phyloP scores from a whole-genome alignment of 2,797 vertebrate genomes.

The Microhierax caerulescens region DNA sequence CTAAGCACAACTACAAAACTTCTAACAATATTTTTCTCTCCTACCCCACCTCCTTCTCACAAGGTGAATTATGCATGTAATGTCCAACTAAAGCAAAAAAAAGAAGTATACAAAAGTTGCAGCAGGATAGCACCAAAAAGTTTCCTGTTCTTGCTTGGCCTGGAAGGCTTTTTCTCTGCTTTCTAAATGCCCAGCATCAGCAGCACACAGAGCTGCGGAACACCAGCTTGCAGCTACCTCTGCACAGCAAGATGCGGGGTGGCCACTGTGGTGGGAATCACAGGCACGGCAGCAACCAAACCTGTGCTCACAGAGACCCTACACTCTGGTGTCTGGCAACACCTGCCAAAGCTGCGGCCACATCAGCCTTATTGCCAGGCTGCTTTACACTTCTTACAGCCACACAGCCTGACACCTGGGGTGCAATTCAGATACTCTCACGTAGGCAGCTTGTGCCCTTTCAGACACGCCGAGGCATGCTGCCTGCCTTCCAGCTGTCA shows the following conservation, averaged over 20 bases:
- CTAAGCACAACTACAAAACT: neutral
- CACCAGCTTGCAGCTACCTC: neutral
- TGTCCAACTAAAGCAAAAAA: neutral
- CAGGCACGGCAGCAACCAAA: rapidly evolving
- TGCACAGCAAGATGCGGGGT: neutral
- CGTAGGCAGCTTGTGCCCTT: rapidly evolving
- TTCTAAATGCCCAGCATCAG: neutral
- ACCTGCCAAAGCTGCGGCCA: neutral
- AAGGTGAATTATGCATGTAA: neutral
- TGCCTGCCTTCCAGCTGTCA: neutral
- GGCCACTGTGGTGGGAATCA: neutral
- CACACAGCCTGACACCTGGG: neutral
- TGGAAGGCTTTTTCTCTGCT: neutral
- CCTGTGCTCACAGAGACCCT: neutral
- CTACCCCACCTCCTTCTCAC: neutral
- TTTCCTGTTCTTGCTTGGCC: neutral
- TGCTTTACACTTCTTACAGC: neutral
- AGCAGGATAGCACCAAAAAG: neutral
- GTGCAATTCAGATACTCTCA: neutral
- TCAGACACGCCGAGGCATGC: neutral
- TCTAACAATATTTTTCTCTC: neutral
- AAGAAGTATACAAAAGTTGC: too few relatives aligned
- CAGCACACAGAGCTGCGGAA: neutral
- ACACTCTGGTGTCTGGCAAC: neutral
- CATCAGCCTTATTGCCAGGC: neutral